Conservation (phyloP, 1,140 invertebrate species). For the Ceratina japonica region DNA sequence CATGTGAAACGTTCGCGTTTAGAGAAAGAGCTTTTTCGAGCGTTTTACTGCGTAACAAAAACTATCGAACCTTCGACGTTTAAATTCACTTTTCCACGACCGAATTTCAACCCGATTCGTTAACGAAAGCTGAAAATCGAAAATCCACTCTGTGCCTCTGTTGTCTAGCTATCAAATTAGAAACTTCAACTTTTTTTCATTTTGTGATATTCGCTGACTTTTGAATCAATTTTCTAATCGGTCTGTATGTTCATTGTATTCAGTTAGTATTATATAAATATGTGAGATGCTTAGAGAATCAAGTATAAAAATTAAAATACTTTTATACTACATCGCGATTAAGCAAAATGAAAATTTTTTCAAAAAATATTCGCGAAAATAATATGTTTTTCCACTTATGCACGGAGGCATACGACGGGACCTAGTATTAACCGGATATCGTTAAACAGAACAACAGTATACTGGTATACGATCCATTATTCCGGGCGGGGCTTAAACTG, state of each 20-base stretch:
- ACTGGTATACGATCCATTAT: constrained; percentile 48
- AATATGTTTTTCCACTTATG: constrained; percentile 39
- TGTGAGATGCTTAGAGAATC: no score
- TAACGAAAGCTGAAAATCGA: constrained; percentile 22
- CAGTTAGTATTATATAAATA: no score
- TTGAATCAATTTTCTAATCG: no score
- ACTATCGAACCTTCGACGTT: constrained; percentile 26
- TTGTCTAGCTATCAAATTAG: no score
- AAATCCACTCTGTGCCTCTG: neutral
- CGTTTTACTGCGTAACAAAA: constrained; percentile 36
- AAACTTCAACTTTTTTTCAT: no score
- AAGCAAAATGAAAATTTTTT: no score
- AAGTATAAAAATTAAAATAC: no score
- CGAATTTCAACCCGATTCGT: constrained; percentile 3
- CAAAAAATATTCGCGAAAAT: no score
- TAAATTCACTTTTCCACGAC: constrained; percentile 7
- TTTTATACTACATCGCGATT: no score
- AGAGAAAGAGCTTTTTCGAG: neutral
- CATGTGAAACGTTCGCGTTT: constrained; percentile 5
- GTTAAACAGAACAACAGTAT: constrained; percentile 46
- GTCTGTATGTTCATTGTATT: no score
- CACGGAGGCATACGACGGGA: neutral
- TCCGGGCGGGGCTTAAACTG: constrained; percentile 48
- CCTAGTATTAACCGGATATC: constrained; percentile 38
- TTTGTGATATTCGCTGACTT: no score